A percentile compares a stretch with the other conserved stretches of the same genome.
Evolutionary conservation across 2,888 invertebrate genomes (phyloP).

Genomic region (Philopedon plagiatum): DNA sequence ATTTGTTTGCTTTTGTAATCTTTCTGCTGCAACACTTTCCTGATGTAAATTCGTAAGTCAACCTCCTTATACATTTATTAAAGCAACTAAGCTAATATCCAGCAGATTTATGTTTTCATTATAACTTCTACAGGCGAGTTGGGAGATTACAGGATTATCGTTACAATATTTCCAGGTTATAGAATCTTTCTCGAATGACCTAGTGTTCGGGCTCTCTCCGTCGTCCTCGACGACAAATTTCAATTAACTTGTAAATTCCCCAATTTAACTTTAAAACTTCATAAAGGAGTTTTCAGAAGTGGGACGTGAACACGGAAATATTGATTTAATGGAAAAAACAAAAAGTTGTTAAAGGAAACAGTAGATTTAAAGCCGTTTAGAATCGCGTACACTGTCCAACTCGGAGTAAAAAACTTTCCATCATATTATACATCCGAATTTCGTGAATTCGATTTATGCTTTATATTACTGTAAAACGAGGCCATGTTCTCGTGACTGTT

Average conservation of each 20-base stretch:
- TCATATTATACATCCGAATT: no score
- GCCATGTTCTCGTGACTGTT: no score
- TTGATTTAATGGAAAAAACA: no score
- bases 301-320: no score
- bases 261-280: not conserved
- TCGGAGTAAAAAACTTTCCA: no score
- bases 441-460: no score
- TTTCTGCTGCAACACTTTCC: no score
- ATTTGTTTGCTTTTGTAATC: no score
- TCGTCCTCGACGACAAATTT: conserved; percentile 6
- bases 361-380: no score
- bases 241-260: conserved; percentile 3
- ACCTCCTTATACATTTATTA: not conserved
- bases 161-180: conserved; percentile 23
- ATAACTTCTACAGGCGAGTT: not conserved
- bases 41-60: not conserved
- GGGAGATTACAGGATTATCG: conserved; percentile 18
- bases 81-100: not conserved
- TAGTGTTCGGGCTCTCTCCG: not conserved
- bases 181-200: conserved; percentile 9
- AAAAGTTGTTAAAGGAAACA: no score
- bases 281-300: not conserved
- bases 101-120: conserved; percentile 24
- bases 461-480: no score
- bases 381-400: no score